These are phyloP conservation scores for Petrosia ficiformis DNA, from an alignment of 37 sponge, comb jelly and placozoan species.

Conservation along the genomic window DNA sequence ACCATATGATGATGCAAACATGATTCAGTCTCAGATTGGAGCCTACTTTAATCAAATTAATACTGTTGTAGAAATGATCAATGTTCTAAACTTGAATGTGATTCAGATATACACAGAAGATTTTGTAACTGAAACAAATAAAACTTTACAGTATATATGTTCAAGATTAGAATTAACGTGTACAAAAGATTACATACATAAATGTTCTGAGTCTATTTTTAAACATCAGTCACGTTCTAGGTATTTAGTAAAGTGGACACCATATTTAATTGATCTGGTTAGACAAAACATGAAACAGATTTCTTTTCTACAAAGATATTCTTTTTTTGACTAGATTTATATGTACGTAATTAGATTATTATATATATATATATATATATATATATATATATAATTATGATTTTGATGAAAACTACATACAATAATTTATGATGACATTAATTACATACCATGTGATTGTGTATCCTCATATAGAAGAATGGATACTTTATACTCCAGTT, in stretches of 20 bases:
- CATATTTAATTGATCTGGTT: constrained; percentile 27
- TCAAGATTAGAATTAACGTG: constrained; percentile 20
- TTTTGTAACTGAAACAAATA: constrained; percentile 38
- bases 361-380: too few species aligned
- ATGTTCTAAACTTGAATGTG: constrained; percentile 19
- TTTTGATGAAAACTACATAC: too few species aligned
- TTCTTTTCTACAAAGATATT: constrained; percentile 36
- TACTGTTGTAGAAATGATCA: constrained; percentile 42
- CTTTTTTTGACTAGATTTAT: constrained; percentile 14
- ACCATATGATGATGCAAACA: constrained; percentile 5
- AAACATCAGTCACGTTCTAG: constrained; percentile 27
- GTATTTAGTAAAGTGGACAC: constrained; percentile 47
- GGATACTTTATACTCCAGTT: neutral
- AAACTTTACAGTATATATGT: constrained; percentile 29
- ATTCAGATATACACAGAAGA: constrained; percentile 34
- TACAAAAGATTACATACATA: constrained; percentile 22
- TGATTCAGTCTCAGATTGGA: constrained; percentile 8
- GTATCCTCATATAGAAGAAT: too few species aligned
- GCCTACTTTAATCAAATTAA: constrained; percentile 36
- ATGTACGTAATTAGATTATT: too few species aligned
- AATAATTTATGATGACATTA: too few species aligned
- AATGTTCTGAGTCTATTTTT: constrained; percentile 24
- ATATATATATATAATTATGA: too few species aligned
- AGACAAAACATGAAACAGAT: constrained; percentile 26
- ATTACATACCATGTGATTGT: too few species aligned